phyloP scores from a whole-genome alignment of 2,797 vertebrate species.

The Passerculus sandwichensis region DNA sequence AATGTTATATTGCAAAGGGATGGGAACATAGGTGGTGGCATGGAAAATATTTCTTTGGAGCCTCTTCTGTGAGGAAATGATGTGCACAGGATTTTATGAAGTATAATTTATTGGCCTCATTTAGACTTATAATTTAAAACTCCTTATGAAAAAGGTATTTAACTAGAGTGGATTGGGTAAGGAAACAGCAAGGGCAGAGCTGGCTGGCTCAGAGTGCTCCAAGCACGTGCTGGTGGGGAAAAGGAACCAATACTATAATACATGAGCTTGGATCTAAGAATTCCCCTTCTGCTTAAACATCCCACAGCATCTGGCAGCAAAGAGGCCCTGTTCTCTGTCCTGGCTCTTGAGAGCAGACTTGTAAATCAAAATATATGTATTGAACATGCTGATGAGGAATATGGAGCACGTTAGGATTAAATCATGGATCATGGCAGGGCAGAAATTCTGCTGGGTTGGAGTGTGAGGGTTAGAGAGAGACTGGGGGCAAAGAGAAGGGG shows the following conservation, averaged over 20 bases:
- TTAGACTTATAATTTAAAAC: conserved; percentile 81
- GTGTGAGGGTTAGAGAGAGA: background rate
- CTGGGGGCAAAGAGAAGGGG: background rate
- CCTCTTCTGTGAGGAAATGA: conserved; percentile 79
- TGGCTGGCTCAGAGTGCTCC: conserved; percentile 11
- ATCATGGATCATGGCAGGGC: background rate
- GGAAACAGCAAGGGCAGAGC: conserved; percentile 8
- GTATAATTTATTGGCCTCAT: conserved; percentile 84
- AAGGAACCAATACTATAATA: conserved; percentile 7
- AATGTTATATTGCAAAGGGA: conserved; percentile 78
- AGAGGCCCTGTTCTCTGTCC: background rate
- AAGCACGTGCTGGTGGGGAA: background rate
- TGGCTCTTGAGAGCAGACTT: background rate
- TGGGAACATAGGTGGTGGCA: conserved; percentile 74
- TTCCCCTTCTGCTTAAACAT: background rate
- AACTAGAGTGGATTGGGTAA: conserved; percentile 69
- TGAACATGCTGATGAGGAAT: background rate
- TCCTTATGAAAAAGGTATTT: conserved; percentile 79
- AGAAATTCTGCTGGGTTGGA: background rate
- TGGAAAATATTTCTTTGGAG: conserved; percentile 81
- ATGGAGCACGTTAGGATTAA: background rate
- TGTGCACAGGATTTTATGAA: conserved; percentile 77
- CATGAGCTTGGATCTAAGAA: background rate
- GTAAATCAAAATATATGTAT: background rate
- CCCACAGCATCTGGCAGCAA: background rate